Base-by-base conservation (phyloP, 2,113 vertebrate genomes). In the Patagioenas fasciata region DNA sequence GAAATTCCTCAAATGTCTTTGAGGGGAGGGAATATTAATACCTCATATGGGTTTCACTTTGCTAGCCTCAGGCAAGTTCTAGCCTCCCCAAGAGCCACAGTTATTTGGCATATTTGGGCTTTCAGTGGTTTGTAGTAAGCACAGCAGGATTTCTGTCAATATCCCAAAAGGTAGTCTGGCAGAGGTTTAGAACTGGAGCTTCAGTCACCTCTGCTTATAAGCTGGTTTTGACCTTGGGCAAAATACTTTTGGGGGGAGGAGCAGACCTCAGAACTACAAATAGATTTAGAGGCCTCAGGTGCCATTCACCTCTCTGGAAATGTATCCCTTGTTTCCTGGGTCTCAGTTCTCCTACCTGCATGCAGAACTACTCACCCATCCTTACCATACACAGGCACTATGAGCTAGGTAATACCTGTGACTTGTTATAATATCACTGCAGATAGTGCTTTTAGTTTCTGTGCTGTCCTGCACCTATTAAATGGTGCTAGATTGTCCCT, bases 1-100 rank as follows among this genome's bases (percentile, higher is more conserved):
- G 61, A 89, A 97, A 95, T 91, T 89, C 40, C 90, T 77, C 71
- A 84, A 11, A 36, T 54, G 47, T 36, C 38, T 95, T 94, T 81
- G 14, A 74, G 38, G 50, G 9, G 6, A 71, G 38, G 36, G 47
- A 71, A 64, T 91, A 84, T 81, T 67, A 87, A 77, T 29, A 38
- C 32, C 11, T 79, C 38, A 2, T 38, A 60, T 1, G 1, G 31
- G 29, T 40, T 89, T 88, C 32, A 84, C 60, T 88, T 95, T 51
- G 38, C 32, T 62, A 64, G 80, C 62, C 92, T 82, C 24, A 62
- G 40, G 28, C 25, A 64, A 70, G 20, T 77, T 85, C 40, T 70
- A 62, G 10, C 11, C 18, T 69, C 67, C 54, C 44, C 42, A 85
- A 82, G 25, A 88, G 31, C 17, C 26, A 9, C 28, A 42, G 10